Evolutionary conservation across 2,113 vertebrate genomes (phyloP).

Genomic region (Microtus richardsoni): DNA sequence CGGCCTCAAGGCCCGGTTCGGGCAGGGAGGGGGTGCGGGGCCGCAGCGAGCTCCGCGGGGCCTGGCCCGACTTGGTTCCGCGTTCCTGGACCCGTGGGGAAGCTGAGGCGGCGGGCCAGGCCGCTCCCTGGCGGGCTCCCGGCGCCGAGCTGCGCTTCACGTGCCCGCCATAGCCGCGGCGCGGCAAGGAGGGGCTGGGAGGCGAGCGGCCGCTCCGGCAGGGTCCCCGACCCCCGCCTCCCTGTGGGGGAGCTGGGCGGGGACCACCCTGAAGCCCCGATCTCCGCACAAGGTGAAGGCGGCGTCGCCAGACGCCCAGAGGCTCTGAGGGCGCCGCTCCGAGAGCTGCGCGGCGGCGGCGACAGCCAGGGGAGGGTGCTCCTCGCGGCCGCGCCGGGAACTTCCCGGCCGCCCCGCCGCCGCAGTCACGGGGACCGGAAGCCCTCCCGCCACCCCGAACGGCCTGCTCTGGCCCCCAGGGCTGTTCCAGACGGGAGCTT

Average conservation of each 20-base stretch:
- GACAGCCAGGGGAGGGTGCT: constrained; percentile 73
- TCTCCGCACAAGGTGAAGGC: background rate
- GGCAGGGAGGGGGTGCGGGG: constrained; percentile 55
- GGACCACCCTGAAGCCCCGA: constrained; percentile 53
- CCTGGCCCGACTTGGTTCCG: constrained; percentile 69
- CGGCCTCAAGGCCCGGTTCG: constrained; percentile 81
- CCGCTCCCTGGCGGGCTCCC: constrained; percentile 78
- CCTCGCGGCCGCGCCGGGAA: constrained; percentile 79
- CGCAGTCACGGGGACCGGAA: constrained; percentile 78
- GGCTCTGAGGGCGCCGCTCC: constrained; percentile 66
- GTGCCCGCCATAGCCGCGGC: constrained; percentile 79
- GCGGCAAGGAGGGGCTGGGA: background rate
- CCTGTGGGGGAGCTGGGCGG: constrained; percentile 18
- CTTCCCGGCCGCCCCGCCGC: constrained; percentile 76
- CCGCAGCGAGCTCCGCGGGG: constrained; percentile 34
- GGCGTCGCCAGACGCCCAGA: constrained; percentile 69
- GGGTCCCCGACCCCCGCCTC: constrained; percentile 74
- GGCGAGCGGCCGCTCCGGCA: constrained; percentile 46
- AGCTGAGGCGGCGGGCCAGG: constrained; percentile 73
- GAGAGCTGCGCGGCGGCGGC: constrained; percentile 65
- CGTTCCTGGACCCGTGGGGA: constrained; percentile 74
- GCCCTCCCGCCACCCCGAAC: constrained; percentile 69
- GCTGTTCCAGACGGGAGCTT: constrained; percentile 36
- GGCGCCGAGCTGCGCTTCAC: constrained; percentile 79
- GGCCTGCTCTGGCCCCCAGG: constrained; percentile 58